Evolutionary conservation across 1,140 invertebrate species (phyloP).

Genomic region (Habropoda laboriosa): DNA sequence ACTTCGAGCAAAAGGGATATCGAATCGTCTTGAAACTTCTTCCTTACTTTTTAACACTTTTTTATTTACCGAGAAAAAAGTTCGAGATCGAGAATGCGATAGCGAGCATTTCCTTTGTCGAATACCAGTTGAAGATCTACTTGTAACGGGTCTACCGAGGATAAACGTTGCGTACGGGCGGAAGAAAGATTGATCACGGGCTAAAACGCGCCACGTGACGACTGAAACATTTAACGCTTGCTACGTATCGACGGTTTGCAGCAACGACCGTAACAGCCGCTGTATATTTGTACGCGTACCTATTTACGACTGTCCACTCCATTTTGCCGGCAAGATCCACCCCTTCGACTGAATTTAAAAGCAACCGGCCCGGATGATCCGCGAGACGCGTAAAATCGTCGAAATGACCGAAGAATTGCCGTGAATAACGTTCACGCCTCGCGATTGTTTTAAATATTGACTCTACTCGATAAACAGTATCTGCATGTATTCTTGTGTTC

Average conservation of each 20-base stretch:
- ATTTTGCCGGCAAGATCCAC: conserved; percentile 42
- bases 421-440: neutral
- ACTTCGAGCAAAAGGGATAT: neutral
- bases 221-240: conserved; percentile 75
- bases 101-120: no score
- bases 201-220: conserved; percentile 61
- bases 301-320: conserved; percentile 76
- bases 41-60: neutral
- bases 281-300: conserved; percentile 80
- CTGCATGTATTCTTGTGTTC: no score
- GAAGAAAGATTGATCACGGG: conserved; percentile 44
- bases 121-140: no score
- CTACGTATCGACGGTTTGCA: conserved; percentile 75
- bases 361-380: neutral
- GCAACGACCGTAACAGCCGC: conserved; percentile 72
- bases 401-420: neutral
- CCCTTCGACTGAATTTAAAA: conserved; percentile 2
- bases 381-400: neutral
- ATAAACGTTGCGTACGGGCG: no score
- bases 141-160: no score
- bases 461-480: neutral
- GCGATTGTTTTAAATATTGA: conserved; percentile 17
- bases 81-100: no score
- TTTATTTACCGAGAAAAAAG: neutral
- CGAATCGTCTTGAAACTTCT: neutral